Conservation (phyloP, 2,888 invertebrate genomes). For the Epinotia bilunana region DNA sequence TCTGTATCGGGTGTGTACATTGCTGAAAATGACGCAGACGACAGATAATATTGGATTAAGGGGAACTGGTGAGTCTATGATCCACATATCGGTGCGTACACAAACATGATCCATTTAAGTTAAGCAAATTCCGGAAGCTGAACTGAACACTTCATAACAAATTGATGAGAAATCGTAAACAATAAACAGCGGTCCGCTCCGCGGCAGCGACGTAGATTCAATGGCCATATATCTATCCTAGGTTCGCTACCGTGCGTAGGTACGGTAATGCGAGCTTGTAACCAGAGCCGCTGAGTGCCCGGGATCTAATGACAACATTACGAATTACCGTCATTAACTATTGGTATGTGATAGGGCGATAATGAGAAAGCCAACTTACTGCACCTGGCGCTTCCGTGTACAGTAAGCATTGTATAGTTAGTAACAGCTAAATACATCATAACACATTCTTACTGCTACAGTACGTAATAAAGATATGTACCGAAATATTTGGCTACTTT, state of each 20-base stretch:
- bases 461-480: too few species aligned
- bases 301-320: conserved; percentile 43
- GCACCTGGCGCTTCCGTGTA: conserved; percentile 4
- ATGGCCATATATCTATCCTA: conserved; percentile 33
- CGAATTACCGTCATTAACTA: conserved; percentile 31
- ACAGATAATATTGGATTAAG: conserved; percentile 55
- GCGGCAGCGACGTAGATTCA: conserved; percentile 29
- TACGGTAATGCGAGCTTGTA: conserved; percentile 4
- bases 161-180: conserved; percentile 37
- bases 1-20: conserved; percentile 66
- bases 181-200: conserved; percentile 25
- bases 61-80: conserved; percentile 35
- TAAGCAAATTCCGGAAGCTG: conserved; percentile 31
- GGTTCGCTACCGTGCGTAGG: conserved; percentile 13
- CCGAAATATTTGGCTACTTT: too few species aligned
- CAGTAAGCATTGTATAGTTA: neutral
- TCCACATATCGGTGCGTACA: conserved; percentile 31
- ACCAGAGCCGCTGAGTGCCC: conserved; percentile 28
- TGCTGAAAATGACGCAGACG: conserved; percentile 75
- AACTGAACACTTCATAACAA: conserved; percentile 15
- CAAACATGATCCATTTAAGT: conserved; percentile 37
- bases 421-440: too few species aligned
- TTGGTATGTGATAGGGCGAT: conserved; percentile 24
- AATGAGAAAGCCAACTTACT: neutral
- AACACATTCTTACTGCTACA: too few species aligned